phyloP scores from a whole-genome alignment of 2,888 invertebrate genomes.

The Sthenelais limicola region DNA sequence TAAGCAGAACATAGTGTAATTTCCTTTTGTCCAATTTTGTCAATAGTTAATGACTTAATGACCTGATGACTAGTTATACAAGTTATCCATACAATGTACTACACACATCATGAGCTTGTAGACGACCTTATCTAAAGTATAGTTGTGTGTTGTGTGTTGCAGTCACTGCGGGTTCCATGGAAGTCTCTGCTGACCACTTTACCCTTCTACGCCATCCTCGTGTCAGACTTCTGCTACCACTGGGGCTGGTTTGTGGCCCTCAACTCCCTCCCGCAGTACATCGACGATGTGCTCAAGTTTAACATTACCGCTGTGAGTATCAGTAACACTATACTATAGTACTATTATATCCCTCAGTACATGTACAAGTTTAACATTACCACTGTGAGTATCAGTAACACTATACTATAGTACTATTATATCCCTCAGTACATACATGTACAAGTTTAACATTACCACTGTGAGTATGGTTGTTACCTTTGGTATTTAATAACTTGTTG shows the following conservation, averaged over 20 bases:
- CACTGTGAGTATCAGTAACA: background rate
- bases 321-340: background rate
- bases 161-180: conserved; percentile 4
- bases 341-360: background rate
- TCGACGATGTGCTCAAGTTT: conserved; percentile 17
- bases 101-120: too few species aligned
- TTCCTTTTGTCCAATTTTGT: too few species aligned
- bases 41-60: too few species aligned
- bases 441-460: background rate
- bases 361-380: background rate
- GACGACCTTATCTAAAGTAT: too few species aligned
- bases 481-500: too few species aligned
- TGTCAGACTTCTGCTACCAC: conserved; percentile 1
- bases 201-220: background rate
- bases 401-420: background rate
- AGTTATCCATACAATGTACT: too few species aligned
- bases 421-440: background rate
- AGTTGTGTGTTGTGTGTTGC: too few species aligned
- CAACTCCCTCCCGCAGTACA: background rate
- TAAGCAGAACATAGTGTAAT: too few species aligned
- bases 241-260: conserved; percentile 3
- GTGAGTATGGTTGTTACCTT: background rate
- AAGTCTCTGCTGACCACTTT: background rate
- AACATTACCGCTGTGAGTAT: conserved; percentile 7
- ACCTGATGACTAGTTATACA: too few species aligned